These are phyloP conservation scores for Rhagophthalmus giganteus DNA, from an alignment of 2,888 invertebrate genomes.

Conservation along the genomic window DNA sequence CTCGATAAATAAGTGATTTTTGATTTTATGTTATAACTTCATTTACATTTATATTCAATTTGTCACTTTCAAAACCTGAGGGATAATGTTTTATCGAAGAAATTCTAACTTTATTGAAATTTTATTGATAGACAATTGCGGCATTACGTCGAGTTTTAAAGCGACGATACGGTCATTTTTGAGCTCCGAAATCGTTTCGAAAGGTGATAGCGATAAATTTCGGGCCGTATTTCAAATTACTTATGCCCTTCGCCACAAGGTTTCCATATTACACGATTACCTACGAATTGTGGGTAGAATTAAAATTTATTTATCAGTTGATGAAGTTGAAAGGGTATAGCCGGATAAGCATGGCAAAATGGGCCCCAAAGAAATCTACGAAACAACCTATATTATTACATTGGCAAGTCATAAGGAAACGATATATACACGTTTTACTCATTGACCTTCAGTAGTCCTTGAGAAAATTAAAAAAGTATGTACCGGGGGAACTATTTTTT, in stretches of 20 bases:
- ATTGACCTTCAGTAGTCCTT: too few species aligned
- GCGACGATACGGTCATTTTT: neutral
- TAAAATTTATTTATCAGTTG: too few species aligned
- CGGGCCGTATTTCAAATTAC: neutral
- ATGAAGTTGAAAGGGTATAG: too few species aligned
- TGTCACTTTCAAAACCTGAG: slow-evolving; percentile 11
- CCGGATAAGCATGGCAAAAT: too few species aligned
- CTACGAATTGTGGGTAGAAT: neutral
- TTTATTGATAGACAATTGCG: slow-evolving; percentile 12
- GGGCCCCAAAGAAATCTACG: too few species aligned
- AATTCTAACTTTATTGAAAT: slow-evolving; percentile 13
- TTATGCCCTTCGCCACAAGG: neutral
- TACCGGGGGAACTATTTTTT: too few species aligned
- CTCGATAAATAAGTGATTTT: slow-evolving; percentile 18
- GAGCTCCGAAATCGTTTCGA: too few species aligned
- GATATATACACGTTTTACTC: too few species aligned
- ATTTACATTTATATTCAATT: slow-evolving; percentile 23
- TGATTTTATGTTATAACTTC: slow-evolving; percentile 18
- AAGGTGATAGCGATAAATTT: too few species aligned
- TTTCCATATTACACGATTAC: neutral
- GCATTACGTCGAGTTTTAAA: neutral
- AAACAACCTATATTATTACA: too few species aligned
- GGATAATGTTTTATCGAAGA: slow-evolving; percentile 16
- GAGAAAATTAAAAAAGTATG: too few species aligned
- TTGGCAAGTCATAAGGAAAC: too few species aligned